A percentile compares a stretch with the other conserved stretches of the same genome.
Conservation (phyloP, 1,140 invertebrate genomes). For the Bombus picipes region DNA sequence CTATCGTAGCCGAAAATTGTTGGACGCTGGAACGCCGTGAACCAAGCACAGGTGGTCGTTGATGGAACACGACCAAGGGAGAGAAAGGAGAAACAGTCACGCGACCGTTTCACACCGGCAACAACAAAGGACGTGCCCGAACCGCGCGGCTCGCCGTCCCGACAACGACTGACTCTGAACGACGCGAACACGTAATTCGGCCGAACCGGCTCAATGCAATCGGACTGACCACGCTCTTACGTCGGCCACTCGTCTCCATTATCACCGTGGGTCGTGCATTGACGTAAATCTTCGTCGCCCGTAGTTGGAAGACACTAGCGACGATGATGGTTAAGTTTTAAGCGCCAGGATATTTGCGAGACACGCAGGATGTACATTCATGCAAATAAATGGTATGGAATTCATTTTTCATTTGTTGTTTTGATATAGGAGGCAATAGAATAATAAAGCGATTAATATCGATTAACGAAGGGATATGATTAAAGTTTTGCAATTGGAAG, state of each 20-base stretch:
- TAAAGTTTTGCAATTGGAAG: no score
- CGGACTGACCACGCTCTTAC: slow-evolving; percentile 56
- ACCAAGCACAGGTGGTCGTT: slow-evolving; percentile 23
- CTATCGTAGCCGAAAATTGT: slow-evolving; percentile 2
- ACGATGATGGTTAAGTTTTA: background rate
- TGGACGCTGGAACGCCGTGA: background rate
- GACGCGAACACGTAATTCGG: slow-evolving; percentile 32
- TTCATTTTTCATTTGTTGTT: no score
- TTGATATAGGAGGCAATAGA: no score
- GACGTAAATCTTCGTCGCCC: slow-evolving; percentile 2
- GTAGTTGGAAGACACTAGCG: background rate
- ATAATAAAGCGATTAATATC: no score
- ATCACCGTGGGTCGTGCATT: slow-evolving; percentile 12
- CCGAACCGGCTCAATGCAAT: slow-evolving; percentile 36
- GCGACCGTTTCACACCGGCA: background rate
- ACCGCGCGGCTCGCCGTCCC: slow-evolving; percentile 54
- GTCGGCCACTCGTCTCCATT: slow-evolving; percentile 10
- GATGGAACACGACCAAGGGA: background rate
- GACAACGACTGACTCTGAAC: slow-evolving; percentile 58
- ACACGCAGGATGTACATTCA: background rate
- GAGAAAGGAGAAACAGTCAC: background rate
- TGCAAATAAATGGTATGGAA: no score
- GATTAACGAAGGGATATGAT: no score
- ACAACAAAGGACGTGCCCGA: background rate
- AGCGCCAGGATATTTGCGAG: background rate